A percentile compares a stretch with the other conserved stretches of the same genome.
phyloP scores from a whole-genome alignment of 37 sponge, comb jelly and placozoan genomes.

The Chondrilla cf. caribensis region DNA sequence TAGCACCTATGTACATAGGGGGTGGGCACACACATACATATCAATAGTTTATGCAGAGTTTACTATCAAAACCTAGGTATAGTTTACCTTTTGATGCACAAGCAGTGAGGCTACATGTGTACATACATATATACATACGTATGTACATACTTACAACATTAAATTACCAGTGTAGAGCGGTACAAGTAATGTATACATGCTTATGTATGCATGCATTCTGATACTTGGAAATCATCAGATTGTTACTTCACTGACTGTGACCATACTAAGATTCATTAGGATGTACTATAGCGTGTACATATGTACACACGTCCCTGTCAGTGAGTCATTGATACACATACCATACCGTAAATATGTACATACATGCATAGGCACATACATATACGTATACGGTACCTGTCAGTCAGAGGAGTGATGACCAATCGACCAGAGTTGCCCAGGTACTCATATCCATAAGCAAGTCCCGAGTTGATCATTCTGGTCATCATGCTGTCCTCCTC shows the following conservation, averaged over 20 bases:
- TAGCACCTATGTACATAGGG: slow-evolving; percentile 59
- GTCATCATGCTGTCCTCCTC: slow-evolving; percentile 94
- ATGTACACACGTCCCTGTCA: neutral
- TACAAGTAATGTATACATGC: too few species aligned
- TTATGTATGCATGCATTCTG: slow-evolving; percentile 1
- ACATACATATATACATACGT: too few species aligned
- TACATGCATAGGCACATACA: slow-evolving; percentile 7
- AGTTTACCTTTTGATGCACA: too few species aligned
- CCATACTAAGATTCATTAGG: too few species aligned
- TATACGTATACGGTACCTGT: slow-evolving; percentile 43
- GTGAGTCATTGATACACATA: neutral
- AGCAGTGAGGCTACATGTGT: too few species aligned
- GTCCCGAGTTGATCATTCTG: slow-evolving; percentile 96
- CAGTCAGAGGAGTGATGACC: slow-evolving; percentile 99
- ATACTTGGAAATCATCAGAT: too few species aligned
- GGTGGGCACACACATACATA: too few species aligned
- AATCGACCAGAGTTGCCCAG: slow-evolving; percentile 95
- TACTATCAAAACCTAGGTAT: too few species aligned
- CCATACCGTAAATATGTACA: neutral
- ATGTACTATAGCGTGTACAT: neutral
- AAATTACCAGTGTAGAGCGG: too few species aligned
- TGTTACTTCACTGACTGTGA: too few species aligned
- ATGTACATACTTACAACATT: too few species aligned
- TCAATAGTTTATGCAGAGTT: too few species aligned
- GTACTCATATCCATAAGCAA: slow-evolving; percentile 99